Evolutionary conservation across 2,113 vertebrate species (phyloP).

Genomic region (Leucoraja erinaceus): DNA sequence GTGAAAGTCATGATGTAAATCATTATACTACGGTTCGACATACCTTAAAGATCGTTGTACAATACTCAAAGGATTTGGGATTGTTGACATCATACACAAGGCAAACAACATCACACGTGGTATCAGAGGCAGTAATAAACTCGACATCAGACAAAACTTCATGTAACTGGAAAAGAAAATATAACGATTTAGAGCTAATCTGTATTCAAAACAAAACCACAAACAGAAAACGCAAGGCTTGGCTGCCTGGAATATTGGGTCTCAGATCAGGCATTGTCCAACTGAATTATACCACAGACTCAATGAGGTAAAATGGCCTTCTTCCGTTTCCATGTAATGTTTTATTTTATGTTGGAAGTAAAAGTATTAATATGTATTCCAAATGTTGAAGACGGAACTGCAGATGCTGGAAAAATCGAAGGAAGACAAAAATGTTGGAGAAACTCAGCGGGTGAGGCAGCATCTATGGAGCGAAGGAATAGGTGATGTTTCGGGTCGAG

Average conservation of each 20-base stretch:
- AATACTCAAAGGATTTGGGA: constrained; percentile 89
- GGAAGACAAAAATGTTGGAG: too few relatives aligned
- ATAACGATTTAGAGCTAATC: not conserved
- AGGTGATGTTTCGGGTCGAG: too few relatives aligned
- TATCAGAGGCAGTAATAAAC: constrained; percentile 76
- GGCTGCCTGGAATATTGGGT: too few relatives aligned
- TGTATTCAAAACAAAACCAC: not conserved
- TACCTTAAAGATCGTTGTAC: constrained; percentile 92
- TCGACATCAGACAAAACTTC: constrained; percentile 81
- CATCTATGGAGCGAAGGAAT: too few relatives aligned
- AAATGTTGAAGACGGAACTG: too few relatives aligned
- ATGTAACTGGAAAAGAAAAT: constrained; percentile 68
- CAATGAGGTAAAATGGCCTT: too few relatives aligned
- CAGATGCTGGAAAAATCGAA: too few relatives aligned
- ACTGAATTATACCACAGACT: too few relatives aligned
- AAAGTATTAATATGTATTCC: not conserved
- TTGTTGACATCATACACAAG: constrained; percentile 88
- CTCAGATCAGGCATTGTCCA: too few relatives aligned
- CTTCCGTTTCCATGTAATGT: not conserved
- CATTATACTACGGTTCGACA: not conserved
- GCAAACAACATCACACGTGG: constrained; percentile 84
- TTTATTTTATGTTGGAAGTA: not conserved
- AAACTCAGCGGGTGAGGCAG: too few relatives aligned
- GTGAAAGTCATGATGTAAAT: not conserved
- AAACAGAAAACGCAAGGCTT: not conserved